Evolutionary conservation across 64 coral and sea anemone genomes (phyloP), one percentile per base, ranked within the genome.

Genomic region (Stylophora pistillata): DNA sequence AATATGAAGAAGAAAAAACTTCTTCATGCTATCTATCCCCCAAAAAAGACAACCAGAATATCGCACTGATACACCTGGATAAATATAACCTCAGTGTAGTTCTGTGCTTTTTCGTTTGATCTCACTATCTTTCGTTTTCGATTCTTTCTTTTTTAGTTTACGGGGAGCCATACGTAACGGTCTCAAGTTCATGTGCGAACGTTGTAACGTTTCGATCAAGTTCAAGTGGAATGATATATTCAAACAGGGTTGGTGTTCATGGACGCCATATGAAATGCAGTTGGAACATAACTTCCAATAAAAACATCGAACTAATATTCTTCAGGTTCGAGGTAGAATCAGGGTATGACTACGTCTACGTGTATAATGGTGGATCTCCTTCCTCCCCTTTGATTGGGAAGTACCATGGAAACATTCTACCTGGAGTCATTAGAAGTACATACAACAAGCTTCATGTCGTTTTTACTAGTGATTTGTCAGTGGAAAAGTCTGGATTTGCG

Each of bases 271-370:
- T 79, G 28, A 13, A 30, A 0, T 89, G 87, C 47, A 1, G 30
- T 12, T 89, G 87, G 87, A 89, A 18, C 25, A 56, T 89, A 12
- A 30, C 76, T 1, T 78, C 87, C 13, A 88, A 88, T n/a, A 77
- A 75, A 10, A 78, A 66, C 31, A 32, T 89, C 9, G 62, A 69
- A 1, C 76, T 89, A 5, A 13, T 32, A 16, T 89, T 89, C 32
- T 71, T 79, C 47, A 71, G 61, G 23, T 80, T 89, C 31, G 16
- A 10, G 12, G 79, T 76, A 0, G 87, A 89, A 56, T 0, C 3
- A 1, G 1, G 1, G 0, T 21, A 11, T 13, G 81, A 85, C 29
- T 13, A 9, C 5, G 87, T 89, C n/a, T 20, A 15, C 15, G 87
- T 89, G 9, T 89, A 78, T 17, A 60, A 89, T 68, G 87, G 87